phyloP scores from a whole-genome alignment of 1,140 invertebrate genomes.

The Atopsyche davidsoni region DNA sequence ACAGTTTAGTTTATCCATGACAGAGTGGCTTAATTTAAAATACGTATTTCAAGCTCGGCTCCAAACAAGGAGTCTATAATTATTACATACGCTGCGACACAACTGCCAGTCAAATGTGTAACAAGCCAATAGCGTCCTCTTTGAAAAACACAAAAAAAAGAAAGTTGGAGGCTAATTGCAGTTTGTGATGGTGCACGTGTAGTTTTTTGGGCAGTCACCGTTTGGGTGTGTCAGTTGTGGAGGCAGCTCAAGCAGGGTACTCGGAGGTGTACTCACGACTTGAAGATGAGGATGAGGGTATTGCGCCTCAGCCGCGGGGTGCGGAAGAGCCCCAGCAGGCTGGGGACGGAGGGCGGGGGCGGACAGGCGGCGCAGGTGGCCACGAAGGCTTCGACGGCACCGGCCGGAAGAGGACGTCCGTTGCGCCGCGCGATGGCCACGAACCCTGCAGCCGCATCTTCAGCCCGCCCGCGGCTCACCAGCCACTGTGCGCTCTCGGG shows the following conservation, averaged over 20 bases:
- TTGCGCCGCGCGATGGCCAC: slow-evolving; percentile 53
- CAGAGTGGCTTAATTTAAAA: too few relatives aligned
- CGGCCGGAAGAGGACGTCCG: slow-evolving; percentile 40
- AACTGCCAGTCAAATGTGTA: slow-evolving; percentile 1
- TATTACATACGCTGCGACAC: too few relatives aligned
- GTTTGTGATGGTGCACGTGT: too few relatives aligned
- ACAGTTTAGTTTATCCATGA: too few relatives aligned
- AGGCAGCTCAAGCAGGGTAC: too few relatives aligned
- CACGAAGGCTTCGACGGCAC: slow-evolving; percentile 46
- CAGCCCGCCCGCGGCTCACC: slow-evolving; percentile 50
- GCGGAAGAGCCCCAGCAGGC: slow-evolving; percentile 47
- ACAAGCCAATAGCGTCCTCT: too few relatives aligned
- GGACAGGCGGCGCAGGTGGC: slow-evolving; percentile 32
- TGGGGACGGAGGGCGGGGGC: slow-evolving; percentile 30
- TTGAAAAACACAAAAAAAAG: too few relatives aligned
- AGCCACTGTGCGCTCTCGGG: slow-evolving; percentile 61
- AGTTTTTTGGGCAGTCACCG: too few relatives aligned
- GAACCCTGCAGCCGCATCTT: slow-evolving; percentile 51
- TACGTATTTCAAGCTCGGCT: too few relatives aligned
- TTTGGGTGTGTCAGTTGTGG: too few relatives aligned
- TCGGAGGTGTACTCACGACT: slow-evolving; percentile 49
- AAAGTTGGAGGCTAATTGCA: too few relatives aligned
- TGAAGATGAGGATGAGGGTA: slow-evolving; percentile 51
- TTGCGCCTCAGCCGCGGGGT: slow-evolving; percentile 52
- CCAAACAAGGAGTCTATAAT: too few relatives aligned